phyloP scores from a whole-genome alignment of 2,797 vertebrate species.

The Pterois miles region DNA sequence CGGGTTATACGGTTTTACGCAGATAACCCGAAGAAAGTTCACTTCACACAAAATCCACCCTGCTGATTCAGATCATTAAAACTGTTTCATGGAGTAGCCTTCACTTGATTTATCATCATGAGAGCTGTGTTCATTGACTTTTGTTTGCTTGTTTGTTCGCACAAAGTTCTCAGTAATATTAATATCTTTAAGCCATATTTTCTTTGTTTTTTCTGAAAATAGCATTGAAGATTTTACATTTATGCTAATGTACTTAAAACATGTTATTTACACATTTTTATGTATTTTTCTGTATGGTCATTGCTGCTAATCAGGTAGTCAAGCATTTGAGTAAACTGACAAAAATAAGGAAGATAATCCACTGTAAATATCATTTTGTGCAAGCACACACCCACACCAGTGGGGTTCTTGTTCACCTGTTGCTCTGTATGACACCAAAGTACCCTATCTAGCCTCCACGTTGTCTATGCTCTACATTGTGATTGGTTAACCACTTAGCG shows the following conservation, averaged over 20 bases:
- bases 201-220: not conserved
- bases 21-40: not conserved
- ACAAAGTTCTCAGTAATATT: not conserved
- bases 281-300: not conserved
- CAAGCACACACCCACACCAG: not conserved
- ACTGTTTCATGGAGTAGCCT: not conserved
- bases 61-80: not conserved
- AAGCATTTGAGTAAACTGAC: not conserved
- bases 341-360: slow-evolving; percentile 29
- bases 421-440: slow-evolving; percentile 38
- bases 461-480: slow-evolving; percentile 37
- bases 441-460: slow-evolving; percentile 52
- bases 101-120: slow-evolving; percentile 7
- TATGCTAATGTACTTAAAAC: not conserved
- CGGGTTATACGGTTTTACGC: not conserved
- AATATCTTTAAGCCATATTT: not conserved
- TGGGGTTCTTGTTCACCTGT: slow-evolving; percentile 75
- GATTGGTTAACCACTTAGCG: slow-evolving; percentile 55
- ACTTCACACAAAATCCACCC: not conserved
- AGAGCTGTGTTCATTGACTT: not conserved
- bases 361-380: slow-evolving; percentile 34
- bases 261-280: not conserved
- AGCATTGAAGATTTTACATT: not conserved
- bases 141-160: not conserved
- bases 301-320: not conserved